phyloP scores from a whole-genome alignment of 2,888 invertebrate genomes.

The Meteorus cinctellus region DNA sequence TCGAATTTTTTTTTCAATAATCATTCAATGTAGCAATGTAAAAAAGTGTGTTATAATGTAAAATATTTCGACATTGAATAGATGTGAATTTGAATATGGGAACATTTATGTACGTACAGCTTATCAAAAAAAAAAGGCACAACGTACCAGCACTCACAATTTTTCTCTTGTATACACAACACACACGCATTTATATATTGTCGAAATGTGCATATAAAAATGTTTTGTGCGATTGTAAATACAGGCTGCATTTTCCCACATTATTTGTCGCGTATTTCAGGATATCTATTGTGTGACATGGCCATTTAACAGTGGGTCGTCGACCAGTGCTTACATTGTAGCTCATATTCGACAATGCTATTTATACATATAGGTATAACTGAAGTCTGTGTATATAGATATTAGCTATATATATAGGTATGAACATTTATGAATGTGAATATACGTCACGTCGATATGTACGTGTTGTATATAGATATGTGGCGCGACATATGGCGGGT shows the following conservation, averaged over 20 bases:
- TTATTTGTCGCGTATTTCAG: conserved; percentile 60
- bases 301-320: conserved; percentile 57
- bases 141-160: background rate
- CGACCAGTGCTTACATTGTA: conserved; percentile 51
- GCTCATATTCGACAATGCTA: conserved; percentile 30
- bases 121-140: background rate
- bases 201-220: conserved; percentile 48
- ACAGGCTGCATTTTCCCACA: conserved; percentile 59
- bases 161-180: conserved; percentile 21
- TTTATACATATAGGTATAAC: conserved; percentile 15
- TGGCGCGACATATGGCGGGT: conserved; percentile 61
- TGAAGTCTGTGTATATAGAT: conserved; percentile 2
- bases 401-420: too few relatives aligned
- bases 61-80: background rate
- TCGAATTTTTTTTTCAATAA: too few relatives aligned
- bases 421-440: too few relatives aligned
- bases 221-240: conserved; percentile 62
- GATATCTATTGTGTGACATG: conserved; percentile 55
- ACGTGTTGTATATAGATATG: conserved; percentile 21
- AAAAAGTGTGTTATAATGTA: background rate
- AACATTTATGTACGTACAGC: too few relatives aligned
- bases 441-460: conserved; percentile 13
- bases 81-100: background rate
- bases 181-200: conserved; percentile 25
- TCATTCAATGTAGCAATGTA: background rate